These are phyloP conservation scores for Tetragonisca angustula DNA, from an alignment of 2,888 invertebrate genomes.

Conservation along the genomic window DNA sequence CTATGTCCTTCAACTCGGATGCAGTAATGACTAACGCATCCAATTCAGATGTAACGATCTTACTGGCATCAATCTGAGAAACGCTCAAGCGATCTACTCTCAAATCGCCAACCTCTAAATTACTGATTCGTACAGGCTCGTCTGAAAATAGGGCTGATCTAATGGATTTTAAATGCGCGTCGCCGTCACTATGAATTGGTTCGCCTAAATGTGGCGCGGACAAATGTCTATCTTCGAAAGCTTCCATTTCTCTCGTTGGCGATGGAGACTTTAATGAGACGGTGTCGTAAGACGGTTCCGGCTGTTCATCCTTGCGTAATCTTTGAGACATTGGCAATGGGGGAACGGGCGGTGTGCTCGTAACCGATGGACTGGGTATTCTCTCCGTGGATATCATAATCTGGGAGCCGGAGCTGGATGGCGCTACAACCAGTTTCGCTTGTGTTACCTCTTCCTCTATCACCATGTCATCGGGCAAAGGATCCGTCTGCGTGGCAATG, in stretches of 20 bases:
- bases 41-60: slow-evolving; percentile 92
- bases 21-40: slow-evolving; percentile 91
- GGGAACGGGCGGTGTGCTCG: slow-evolving; percentile 73
- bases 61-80: slow-evolving; percentile 91
- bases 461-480: slow-evolving; percentile 90
- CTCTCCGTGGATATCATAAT: slow-evolving; percentile 81
- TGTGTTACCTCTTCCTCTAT: slow-evolving; percentile 82
- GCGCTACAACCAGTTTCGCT: slow-evolving; percentile 79
- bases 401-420: slow-evolving; percentile 80
- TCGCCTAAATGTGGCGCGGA: slow-evolving; percentile 67
- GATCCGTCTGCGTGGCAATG: slow-evolving; percentile 94
- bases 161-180: slow-evolving; percentile 42
- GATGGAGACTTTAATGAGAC: slow-evolving; percentile 60
- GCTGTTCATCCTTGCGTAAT: slow-evolving; percentile 37
- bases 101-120: slow-evolving; percentile 90
- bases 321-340: slow-evolving; percentile 69
- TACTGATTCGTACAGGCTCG: slow-evolving; percentile 85
- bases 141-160: slow-evolving; percentile 72
- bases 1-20: slow-evolving; percentile 89
- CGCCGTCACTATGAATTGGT: slow-evolving; percentile 31
- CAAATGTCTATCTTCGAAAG: slow-evolving; percentile 56
- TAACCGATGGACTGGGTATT: slow-evolving; percentile 75
- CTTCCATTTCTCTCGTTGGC: slow-evolving; percentile 46
- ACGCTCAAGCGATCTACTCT: slow-evolving; percentile 92
- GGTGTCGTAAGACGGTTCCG: slow-evolving; percentile 45